These are phyloP conservation scores for Coryphaenoides rupestris DNA, from an alignment of 2,113 vertebrate genomes.

Conservation along the genomic window DNA sequence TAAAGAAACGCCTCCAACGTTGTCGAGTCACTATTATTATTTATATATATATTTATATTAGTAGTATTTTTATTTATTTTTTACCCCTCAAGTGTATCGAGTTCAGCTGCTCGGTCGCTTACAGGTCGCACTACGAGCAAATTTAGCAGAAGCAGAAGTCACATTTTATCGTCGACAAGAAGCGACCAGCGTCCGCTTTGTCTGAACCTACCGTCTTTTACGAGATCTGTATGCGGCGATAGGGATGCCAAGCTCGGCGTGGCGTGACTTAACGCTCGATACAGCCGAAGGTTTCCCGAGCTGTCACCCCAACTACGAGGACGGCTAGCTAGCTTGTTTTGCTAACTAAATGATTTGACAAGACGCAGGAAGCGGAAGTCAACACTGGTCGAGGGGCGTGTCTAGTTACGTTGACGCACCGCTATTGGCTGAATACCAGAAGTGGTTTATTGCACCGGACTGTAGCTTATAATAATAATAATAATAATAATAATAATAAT, in stretches of 20 bases:
- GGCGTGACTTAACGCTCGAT: neutral
- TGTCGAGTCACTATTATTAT: no score
- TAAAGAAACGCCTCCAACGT: no score
- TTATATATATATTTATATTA: no score
- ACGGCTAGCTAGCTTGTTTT: slow-evolving; percentile 27
- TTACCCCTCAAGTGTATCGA: no score
- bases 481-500: no score
- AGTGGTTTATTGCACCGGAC: no score
- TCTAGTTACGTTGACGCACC: neutral
- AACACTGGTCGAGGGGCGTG: slow-evolving; percentile 40
- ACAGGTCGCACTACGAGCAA: neutral
- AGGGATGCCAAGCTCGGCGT: slow-evolving; percentile 3
- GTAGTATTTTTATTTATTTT: no score
- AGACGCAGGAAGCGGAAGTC: slow-evolving; percentile 39
- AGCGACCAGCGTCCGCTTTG: no score
- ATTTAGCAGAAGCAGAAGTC: neutral
- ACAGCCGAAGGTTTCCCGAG: neutral
- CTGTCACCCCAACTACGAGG: neutral
- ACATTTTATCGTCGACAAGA: no score
- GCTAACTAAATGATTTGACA: slow-evolving; percentile 53
- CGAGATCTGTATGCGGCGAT: no score
- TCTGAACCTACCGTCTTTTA: slow-evolving; percentile 38
- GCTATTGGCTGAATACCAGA: no score
- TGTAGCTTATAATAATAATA: neutral
- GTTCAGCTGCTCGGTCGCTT: no score